Evolutionary conservation across 2,797 vertebrate species (phyloP).

Genomic region (Crax fasciolata): DNA sequence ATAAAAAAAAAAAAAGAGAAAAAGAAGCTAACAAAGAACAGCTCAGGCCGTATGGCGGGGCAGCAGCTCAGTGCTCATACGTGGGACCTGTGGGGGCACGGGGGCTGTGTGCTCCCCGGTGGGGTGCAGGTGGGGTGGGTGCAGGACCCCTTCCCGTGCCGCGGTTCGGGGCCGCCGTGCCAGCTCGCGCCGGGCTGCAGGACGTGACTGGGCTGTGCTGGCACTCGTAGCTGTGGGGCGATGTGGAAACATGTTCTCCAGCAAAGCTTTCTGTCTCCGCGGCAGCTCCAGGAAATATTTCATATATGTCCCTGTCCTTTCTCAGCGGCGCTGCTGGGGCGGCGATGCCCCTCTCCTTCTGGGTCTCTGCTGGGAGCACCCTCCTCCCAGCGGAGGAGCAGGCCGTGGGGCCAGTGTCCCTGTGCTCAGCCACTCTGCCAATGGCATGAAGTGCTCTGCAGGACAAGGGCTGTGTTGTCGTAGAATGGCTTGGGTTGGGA

Average conservation of each 20-base stretch:
- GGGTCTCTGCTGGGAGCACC: too few species aligned
- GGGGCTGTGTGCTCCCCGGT: neutral
- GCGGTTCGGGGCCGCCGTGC: fast-evolving
- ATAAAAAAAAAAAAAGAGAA: neutral
- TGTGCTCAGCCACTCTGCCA: neutral
- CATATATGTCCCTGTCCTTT: neutral
- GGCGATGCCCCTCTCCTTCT: neutral
- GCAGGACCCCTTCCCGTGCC: fast-evolving
- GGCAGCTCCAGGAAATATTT: neutral
- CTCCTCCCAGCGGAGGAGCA: neutral
- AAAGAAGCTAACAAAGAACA: neutral
- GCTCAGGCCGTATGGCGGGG: neutral
- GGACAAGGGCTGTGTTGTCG: too few species aligned
- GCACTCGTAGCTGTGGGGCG: neutral
- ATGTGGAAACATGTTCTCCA: conserved; percentile 31
- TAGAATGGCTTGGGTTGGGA: too few species aligned
- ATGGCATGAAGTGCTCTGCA: neutral
- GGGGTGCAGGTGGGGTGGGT: neutral
- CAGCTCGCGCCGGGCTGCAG: neutral
- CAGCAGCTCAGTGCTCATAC: neutral
- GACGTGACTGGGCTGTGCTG: conserved; percentile 19
- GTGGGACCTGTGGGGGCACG: neutral
- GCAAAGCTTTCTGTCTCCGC: neutral
- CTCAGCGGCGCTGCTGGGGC: neutral
- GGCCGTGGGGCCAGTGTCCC: neutral